Evolutionary conservation across 2,888 invertebrate species (phyloP).

Genomic region (Biston stratarius): DNA sequence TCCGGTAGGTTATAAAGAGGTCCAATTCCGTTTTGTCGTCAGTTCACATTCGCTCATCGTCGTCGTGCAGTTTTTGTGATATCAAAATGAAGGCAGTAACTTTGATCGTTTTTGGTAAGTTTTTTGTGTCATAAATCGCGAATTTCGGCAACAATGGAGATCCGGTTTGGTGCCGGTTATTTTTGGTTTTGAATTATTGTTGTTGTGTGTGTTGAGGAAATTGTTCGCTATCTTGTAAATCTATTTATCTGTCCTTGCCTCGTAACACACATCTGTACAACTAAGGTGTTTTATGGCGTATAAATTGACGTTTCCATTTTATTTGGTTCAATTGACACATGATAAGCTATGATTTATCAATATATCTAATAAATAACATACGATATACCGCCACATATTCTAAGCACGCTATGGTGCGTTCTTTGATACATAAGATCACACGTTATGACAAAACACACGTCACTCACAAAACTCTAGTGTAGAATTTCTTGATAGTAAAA

Average conservation of each 20-base stretch:
- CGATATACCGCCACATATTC: too few species aligned
- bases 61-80: constrained; percentile 52
- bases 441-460: too few species aligned
- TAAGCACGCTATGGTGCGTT: too few species aligned
- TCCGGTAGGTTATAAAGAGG: constrained; percentile 62
- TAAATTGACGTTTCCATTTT: not conserved
- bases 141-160: constrained; percentile 24
- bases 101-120: constrained; percentile 76
- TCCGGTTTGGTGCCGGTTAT: constrained; percentile 22
- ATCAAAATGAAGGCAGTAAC: constrained; percentile 69
- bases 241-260: not conserved
- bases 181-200: constrained; percentile 20
- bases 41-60: constrained; percentile 56
- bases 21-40: constrained; percentile 51
- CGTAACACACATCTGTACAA: not conserved
- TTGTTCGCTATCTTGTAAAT: not conserved
- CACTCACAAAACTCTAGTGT: too few species aligned
- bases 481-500: too few species aligned
- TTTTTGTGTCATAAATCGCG: constrained; percentile 36
- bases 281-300: not conserved
- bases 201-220: constrained; percentile 9
- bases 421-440: too few species aligned
- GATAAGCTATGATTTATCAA: too few species aligned
- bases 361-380: too few species aligned
- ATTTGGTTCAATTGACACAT: too few species aligned